These are phyloP conservation scores for Vanessa atalanta DNA, from an alignment of 1,140 invertebrate genomes.

Conservation along the genomic window DNA sequence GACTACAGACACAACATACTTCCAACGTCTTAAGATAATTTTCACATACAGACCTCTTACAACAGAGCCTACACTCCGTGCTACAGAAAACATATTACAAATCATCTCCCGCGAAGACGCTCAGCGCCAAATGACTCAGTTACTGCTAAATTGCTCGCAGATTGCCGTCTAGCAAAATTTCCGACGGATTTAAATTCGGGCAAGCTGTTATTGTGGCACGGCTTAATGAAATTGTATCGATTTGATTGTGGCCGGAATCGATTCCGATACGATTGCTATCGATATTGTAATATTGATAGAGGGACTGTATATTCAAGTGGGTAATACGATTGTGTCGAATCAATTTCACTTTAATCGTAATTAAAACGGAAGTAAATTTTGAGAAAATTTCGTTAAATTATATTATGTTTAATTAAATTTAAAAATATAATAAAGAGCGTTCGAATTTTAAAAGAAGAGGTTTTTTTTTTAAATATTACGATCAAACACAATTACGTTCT, in stretches of 20 bases:
- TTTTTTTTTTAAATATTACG: no score
- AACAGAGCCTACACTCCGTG: not conserved
- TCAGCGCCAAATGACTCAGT: slow-evolving; percentile 73
- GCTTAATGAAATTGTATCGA: slow-evolving; percentile 70
- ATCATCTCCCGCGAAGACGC: slow-evolving; percentile 74
- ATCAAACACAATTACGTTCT: no score
- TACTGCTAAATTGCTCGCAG: slow-evolving; percentile 73
- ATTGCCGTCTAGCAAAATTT: slow-evolving; percentile 72
- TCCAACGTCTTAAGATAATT: slow-evolving; percentile 3
- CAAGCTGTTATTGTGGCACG: slow-evolving; percentile 59
- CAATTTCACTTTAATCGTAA: not conserved
- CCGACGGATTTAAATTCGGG: slow-evolving; percentile 67
- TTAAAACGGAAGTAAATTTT: no score
- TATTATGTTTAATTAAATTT: no score
- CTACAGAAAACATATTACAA: slow-evolving; percentile 77
- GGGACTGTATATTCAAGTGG: not conserved
- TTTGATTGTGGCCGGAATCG: slow-evolving; percentile 54
- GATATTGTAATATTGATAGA: slow-evolving; percentile 42
- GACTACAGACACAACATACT: not conserved
- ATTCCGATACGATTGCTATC: slow-evolving; percentile 51
- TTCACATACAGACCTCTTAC: not conserved
- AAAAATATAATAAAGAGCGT: no score
- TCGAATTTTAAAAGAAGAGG: no score
- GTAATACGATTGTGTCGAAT: not conserved
- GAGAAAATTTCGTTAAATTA: no score